These are phyloP conservation scores for Pseudachorutes palmiensis DNA, from an alignment of 1,140 invertebrate species.

Conservation along the genomic window DNA sequence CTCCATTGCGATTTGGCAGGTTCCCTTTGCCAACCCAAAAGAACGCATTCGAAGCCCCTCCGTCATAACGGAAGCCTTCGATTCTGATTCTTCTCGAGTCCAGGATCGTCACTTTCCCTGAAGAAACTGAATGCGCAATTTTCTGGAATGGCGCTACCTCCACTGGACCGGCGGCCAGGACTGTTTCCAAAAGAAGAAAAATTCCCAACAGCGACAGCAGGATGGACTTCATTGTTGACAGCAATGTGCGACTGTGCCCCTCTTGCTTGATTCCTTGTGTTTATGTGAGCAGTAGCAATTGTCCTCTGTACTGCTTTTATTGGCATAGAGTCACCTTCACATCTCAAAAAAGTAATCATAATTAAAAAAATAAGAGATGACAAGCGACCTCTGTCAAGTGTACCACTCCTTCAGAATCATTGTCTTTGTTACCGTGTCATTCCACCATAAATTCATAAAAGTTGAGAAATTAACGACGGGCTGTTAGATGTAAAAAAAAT, in stretches of 20 bases:
- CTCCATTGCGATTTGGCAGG: slow-evolving; percentile 31
- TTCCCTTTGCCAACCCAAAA: slow-evolving; percentile 75
- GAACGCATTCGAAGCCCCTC: slow-evolving; percentile 69
- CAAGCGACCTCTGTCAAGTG: background rate
- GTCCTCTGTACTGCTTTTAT: background rate
- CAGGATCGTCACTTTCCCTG: slow-evolving; percentile 39
- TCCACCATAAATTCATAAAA: background rate
- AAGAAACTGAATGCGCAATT: slow-evolving; percentile 40
- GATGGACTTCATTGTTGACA: no score
- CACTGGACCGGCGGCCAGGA: background rate
- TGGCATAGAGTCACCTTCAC: background rate
- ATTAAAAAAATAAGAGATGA: background rate
- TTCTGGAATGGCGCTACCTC: background rate
- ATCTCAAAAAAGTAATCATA: slow-evolving; percentile 3
- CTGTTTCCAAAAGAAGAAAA: background rate
- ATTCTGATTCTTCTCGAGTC: slow-evolving; percentile 47
- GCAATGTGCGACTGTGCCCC: no score
- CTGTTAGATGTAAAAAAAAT: background rate
- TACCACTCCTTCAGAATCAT: background rate
- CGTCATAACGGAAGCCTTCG: slow-evolving; percentile 75
- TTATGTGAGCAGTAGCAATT: background rate
- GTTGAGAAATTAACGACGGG: background rate
- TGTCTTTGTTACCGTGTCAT: background rate
- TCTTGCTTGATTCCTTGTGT: background rate
- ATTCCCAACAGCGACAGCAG: background rate